Conservation (phyloP, 2,797 vertebrate genomes). For the Avahi laniger region DNA sequence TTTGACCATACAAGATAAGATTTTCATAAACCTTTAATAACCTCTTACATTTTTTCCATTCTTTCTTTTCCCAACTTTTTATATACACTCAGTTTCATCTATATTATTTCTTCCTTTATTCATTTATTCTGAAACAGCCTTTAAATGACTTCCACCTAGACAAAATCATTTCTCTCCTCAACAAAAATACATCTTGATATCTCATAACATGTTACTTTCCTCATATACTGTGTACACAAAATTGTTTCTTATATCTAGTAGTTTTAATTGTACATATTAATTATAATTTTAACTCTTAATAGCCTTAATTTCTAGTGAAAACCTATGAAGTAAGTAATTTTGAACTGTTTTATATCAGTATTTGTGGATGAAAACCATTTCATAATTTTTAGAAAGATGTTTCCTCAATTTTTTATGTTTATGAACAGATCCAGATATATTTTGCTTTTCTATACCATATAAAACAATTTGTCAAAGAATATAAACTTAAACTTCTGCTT, state of each 20-base stretch:
- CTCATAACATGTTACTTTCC: not conserved
- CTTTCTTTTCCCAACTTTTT: not conserved
- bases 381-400: not conserved
- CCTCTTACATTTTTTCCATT: not conserved
- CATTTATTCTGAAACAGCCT: not conserved
- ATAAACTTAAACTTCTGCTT: not conserved
- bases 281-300: not conserved
- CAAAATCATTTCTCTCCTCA: not conserved
- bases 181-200: not conserved
- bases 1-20: not conserved
- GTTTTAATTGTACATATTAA: not conserved
- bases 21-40: not conserved
- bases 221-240: not conserved
- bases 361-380: not conserved
- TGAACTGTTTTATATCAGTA: not conserved
- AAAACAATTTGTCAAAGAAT: not conserved
- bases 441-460: not conserved
- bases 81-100: not conserved
- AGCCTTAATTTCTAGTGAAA: not conserved
- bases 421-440: not conserved
- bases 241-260: not conserved
- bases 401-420: not conserved
- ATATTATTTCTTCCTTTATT: not conserved
- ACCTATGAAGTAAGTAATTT: not conserved
- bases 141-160: not conserved